Evolutionary conservation across 1,140 invertebrate genomes (phyloP).

Genomic region (Dolichoris vasculosae): DNA sequence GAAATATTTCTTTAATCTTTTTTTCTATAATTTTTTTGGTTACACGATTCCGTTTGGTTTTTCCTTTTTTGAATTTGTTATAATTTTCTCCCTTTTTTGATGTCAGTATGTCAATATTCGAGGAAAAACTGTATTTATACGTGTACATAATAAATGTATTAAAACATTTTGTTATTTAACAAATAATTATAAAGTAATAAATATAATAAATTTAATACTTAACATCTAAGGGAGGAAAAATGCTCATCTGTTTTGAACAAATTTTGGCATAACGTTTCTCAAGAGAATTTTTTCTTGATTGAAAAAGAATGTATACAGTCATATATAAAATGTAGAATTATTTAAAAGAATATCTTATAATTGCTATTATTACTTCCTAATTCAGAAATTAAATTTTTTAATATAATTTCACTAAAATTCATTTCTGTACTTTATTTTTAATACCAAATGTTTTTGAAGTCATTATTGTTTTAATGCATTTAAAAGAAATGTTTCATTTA

Average conservation of each 20-base stretch:
- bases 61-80: too few species aligned
- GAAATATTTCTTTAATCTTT: too few species aligned
- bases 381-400: not conserved
- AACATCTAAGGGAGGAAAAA: not conserved
- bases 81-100: too few species aligned
- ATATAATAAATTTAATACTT: not conserved
- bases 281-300: not conserved
- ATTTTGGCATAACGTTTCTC: not conserved
- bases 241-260: not conserved
- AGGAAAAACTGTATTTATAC: too few species aligned
- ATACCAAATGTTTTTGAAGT: not conserved
- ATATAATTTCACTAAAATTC: not conserved
- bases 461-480: too few species aligned
- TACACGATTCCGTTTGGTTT: too few species aligned
- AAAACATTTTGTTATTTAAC: too few species aligned
- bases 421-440: not conserved
- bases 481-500: too few species aligned
- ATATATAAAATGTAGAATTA: not conserved
- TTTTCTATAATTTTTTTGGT: too few species aligned
- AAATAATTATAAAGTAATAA: too few species aligned
- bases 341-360: not conserved
- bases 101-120: too few species aligned
- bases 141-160: too few species aligned
- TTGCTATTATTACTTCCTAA: not conserved
- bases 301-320: not conserved